Conservation (phyloP, 2,888 invertebrate genomes). For the Argyra leucocephala region DNA sequence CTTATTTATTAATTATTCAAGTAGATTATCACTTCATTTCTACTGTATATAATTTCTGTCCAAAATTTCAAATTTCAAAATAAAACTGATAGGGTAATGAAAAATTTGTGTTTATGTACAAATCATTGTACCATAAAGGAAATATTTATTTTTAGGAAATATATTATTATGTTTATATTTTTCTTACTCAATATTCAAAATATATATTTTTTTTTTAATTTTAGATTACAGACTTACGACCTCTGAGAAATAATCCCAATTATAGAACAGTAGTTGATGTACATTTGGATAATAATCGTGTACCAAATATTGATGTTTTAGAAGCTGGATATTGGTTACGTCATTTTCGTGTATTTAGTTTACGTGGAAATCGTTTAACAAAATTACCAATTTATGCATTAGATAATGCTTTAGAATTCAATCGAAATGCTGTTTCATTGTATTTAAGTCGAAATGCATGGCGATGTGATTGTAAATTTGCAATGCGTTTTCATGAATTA, state of each 20-base stretch:
- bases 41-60: too few species aligned
- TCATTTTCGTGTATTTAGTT: constrained; percentile 66
- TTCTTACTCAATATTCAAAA: too few species aligned
- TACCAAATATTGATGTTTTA: constrained; percentile 56
- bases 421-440: constrained; percentile 58
- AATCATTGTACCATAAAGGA: too few species aligned
- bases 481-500: constrained; percentile 61
- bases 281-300: constrained; percentile 65
- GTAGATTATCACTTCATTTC: too few species aligned
- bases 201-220: too few species aligned
- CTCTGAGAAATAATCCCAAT: constrained; percentile 55
- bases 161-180: too few species aligned
- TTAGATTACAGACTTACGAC: constrained; percentile 59
- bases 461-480: constrained; percentile 72
- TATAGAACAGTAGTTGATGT: constrained; percentile 63
- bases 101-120: too few species aligned
- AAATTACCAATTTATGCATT: constrained; percentile 72
- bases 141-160: too few species aligned
- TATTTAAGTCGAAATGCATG: constrained; percentile 70
- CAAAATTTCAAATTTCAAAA: too few species aligned
- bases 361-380: constrained; percentile 61
- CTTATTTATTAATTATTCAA: too few species aligned
- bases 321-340: constrained; percentile 72
- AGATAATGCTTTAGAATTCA: constrained; percentile 66
- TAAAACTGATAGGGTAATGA: too few species aligned